Conservation (phyloP, 2,797 vertebrate genomes). For the Scleropages formosus region DNA sequence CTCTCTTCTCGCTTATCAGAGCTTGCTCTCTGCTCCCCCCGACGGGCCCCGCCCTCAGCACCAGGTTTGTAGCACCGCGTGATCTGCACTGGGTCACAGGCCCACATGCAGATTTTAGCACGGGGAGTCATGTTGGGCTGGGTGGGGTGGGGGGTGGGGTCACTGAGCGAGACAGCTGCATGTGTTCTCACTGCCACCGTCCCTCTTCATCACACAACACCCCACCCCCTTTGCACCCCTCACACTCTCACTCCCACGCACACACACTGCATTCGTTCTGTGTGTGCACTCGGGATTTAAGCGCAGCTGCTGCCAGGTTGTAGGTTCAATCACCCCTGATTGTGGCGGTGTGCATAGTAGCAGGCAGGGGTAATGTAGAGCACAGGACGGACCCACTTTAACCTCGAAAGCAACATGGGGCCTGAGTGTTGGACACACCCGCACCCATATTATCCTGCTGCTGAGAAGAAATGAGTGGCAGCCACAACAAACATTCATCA, state of each 20-base stretch:
- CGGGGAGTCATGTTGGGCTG: slow-evolving; percentile 55
- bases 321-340: no score
- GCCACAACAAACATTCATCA: background rate
- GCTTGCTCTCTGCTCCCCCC: slow-evolving; percentile 68
- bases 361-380: background rate
- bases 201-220: slow-evolving; percentile 47
- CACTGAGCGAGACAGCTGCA: slow-evolving; percentile 17
- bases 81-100: slow-evolving; percentile 45
- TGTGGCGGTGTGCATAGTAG: background rate
- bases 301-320: no score
- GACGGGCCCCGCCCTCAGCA: slow-evolving; percentile 61
- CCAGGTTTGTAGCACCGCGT: slow-evolving; percentile 65
- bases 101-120: slow-evolving; percentile 42
- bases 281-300: no score
- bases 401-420: background rate
- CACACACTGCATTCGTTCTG: background rate
- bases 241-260: slow-evolving; percentile 18
- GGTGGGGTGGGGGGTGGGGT: slow-evolving; percentile 31
- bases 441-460: no score
- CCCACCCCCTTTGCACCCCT: slow-evolving; percentile 33
- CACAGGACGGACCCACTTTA: background rate
- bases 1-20: slow-evolving; percentile 70
- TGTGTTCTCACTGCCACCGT: slow-evolving; percentile 27
- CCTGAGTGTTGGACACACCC: no score
- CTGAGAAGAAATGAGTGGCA: background rate